Evolutionary conservation across 2,797 vertebrate genomes (phyloP).

Genomic region (Macropus fuliginosus): DNA sequence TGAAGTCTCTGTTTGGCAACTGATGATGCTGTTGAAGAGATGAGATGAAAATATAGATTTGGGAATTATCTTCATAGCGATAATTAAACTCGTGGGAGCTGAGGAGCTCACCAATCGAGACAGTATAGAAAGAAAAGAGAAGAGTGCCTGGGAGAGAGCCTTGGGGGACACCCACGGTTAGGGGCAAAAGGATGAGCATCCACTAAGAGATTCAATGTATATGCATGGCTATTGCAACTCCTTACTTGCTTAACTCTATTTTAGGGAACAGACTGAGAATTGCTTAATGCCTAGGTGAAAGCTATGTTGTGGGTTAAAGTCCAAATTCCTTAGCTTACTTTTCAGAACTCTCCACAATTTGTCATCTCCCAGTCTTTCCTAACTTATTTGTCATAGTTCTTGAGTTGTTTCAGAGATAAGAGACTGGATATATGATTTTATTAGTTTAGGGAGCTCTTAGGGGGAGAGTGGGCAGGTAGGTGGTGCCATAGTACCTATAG

Average conservation of each 20-base stretch:
- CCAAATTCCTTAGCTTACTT: not conserved
- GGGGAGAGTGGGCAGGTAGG: not conserved
- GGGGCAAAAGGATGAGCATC: not conserved
- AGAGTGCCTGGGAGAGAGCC: not conserved
- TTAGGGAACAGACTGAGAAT: not conserved
- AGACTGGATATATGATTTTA: not conserved
- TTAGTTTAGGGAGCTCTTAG: not conserved
- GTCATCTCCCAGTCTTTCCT: not conserved
- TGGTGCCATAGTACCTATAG: too few relatives aligned
- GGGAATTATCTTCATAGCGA: not conserved
- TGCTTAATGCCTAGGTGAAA: not conserved
- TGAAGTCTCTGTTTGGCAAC: not conserved
- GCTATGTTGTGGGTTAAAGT: not conserved
- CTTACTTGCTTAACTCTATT: not conserved
- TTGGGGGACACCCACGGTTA: not conserved
- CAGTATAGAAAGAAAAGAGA: not conserved
- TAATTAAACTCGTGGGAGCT: not conserved
- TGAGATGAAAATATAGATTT: not conserved
- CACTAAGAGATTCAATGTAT: not conserved
- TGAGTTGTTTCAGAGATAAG: not conserved
- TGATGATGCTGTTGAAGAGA: not conserved
- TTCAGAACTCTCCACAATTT: not conserved
- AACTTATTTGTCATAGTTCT: not conserved
- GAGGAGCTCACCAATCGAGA: not conserved
- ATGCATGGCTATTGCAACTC: not conserved